Base-by-base conservation (phyloP, 2,888 invertebrate species). In the Cynaeus angustus region DNA sequence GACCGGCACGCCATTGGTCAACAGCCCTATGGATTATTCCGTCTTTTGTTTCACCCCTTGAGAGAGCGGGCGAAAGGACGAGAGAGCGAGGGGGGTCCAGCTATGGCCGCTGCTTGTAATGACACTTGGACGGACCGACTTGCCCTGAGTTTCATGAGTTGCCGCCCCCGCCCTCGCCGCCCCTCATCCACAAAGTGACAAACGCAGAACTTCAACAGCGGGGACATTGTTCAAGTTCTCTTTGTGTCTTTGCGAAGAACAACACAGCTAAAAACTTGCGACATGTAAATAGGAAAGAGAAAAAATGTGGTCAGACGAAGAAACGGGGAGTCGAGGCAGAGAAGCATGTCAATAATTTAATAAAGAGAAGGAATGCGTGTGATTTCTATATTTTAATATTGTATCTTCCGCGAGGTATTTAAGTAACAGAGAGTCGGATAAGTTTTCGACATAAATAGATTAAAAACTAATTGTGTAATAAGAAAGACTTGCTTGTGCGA, bases 11-110 rank as follows among this genome's bases (percentile, higher is more conserved):
- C 83, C 83, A 84, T 84, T 84, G 84, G 84, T 84, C 84, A 84
- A 81, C 84, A 78, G 80, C 82, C 81, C 84, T 84, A 85, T 85
- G 84, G 85, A 85, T 85, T 85, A 85, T 85, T 84, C 85, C 81
- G 84, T 84, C 85, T 85, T 85, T 85, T 85, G 85, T 85, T 85
- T 85, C 84, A 83, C 82, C 82, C 79, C 76, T 77, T 72, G 70
- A 68, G 72, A 72, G 71, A 66, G 72, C 72, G 72, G 73, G 59
- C 62, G 37, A 52, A 76, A 75, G 79, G 73, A 77, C 74, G 77
- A 74, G 75, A 74, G 69, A 38, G 59, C 50, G 52, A 66, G 74
- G 74, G 81, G 80, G 79, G 81, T 81, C 82, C 80, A 79, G 81
- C 80, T 78, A 84, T 84, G 83, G 84, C 84, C 83, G 84, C 84